Evolutionary conservation across 37 sponge, comb jelly and placozoan species (phyloP), one percentile per base, ranked within the genome.

Genomic region (Ephydatia muelleri): DNA sequence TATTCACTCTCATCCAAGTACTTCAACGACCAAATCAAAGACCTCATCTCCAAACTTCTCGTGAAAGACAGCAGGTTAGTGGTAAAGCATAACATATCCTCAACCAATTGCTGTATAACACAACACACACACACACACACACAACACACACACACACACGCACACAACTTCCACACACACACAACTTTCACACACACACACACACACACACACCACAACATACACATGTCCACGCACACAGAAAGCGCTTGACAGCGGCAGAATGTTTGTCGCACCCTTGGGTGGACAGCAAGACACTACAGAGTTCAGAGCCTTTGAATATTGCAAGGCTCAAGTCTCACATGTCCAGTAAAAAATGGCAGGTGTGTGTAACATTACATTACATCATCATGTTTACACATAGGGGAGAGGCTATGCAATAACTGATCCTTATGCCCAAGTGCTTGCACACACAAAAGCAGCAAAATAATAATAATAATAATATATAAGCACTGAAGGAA

Each of bases 61-160:
- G 70, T 84, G 31, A 72, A 26, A 47, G 83, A 94, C 47, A 25
- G 37, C 32, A 84, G 86, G 94, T 94, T 36, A 70, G 82, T 33
- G 27, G 27, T 26, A 25, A n/a, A n/a, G 4, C 8, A 8, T 68
- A 66, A 30, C 30, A 9, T 14, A 16, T 81, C 22, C 28, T 25
- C 40, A 9, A 47, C 47, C 47, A 26, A 14, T 27, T 76, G 12
- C 39, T 27, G 40, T 12, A 22, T 11, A 14, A 21, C 14, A 14
- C 47, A 38, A 38, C n/a, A n/a, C n/a, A n/a, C n/a, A n/a, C n/a
- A n/a, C n/a, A n/a, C n/a, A n/a, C n/a, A n/a, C n/a, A n/a, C n/a
- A n/a, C n/a, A n/a, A n/a, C n/a, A n/a, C n/a, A n/a, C n/a, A n/a
- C n/a, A n/a, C n/a, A n/a, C n/a, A n/a, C n/a, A n/a, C n/a, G n/a